These are phyloP conservation scores for Brienomyrus longianalis DNA, from an alignment of 2,113 vertebrate genomes.

Conservation along the genomic window DNA sequence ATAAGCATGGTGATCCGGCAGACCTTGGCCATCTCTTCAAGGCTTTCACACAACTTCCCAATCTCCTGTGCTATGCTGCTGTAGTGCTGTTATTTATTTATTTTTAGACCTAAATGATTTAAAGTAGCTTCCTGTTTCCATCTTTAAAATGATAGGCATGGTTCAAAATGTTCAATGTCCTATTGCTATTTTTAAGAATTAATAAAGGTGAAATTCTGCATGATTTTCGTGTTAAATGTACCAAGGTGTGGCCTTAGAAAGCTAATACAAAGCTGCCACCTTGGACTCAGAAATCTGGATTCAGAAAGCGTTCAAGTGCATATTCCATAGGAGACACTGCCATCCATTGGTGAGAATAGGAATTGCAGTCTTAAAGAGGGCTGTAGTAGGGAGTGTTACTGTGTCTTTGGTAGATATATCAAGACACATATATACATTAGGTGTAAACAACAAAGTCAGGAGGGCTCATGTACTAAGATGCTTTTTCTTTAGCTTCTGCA, in stretches of 20 bases:
- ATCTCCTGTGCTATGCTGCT: not conserved
- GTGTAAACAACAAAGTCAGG: not conserved
- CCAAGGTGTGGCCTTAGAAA: slow-evolving; percentile 9
- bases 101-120: not conserved
- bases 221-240: not conserved
- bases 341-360: slow-evolving; percentile 50
- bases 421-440: not conserved
- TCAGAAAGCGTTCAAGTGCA: not conserved
- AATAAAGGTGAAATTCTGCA: not conserved
- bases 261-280: not conserved
- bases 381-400: not conserved
- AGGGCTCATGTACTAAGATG: not conserved
- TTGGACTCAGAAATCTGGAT: not conserved
- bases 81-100: not conserved
- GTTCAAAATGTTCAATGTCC: not conserved
- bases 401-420: not conserved
- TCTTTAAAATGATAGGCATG: not conserved
- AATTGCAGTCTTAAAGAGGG: slow-evolving; percentile 40
- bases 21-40: not conserved
- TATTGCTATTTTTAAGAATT: not conserved
- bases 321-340: slow-evolving; percentile 58
- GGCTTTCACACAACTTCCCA: not conserved
- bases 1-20: not conserved
- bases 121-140: not conserved
- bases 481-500: not conserved